phyloP scores from a whole-genome alignment of 2,797 vertebrate species.

The Amazona ochrocephala region DNA sequence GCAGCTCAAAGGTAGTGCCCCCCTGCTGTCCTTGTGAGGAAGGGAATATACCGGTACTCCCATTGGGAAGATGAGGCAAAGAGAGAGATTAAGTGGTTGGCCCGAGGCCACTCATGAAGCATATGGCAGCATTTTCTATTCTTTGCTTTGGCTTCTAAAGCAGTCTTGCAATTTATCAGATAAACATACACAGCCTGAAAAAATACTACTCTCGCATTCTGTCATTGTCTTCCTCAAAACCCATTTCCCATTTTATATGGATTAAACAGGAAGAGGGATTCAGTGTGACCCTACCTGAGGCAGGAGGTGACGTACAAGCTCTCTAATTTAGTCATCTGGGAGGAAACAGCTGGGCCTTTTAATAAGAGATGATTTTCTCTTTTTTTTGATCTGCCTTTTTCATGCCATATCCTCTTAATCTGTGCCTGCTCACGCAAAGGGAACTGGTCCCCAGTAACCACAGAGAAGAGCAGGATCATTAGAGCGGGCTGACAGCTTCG shows the following conservation, averaged over 20 bases:
- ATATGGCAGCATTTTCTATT: background rate
- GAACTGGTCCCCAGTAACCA: slow-evolving; percentile 2
- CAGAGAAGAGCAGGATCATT: background rate
- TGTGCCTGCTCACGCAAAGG: slow-evolving; percentile 14
- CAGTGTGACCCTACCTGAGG: slow-evolving; percentile 60
- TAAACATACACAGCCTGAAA: slow-evolving; percentile 20
- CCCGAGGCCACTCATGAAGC: background rate
- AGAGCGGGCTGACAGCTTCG: background rate
- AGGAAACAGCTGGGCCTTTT: slow-evolving; percentile 76
- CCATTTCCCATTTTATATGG: slow-evolving; percentile 57
- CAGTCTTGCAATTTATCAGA: slow-evolving; percentile 25
- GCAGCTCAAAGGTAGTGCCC: background rate
- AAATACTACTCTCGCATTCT: background rate
- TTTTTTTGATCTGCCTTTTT: slow-evolving; percentile 57
- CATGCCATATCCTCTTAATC: slow-evolving; percentile 54
- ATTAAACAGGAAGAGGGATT: slow-evolving; percentile 68
- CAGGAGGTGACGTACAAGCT: slow-evolving; percentile 67
- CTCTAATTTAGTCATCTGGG: slow-evolving; percentile 62
- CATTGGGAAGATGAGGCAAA: background rate
- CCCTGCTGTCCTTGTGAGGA: background rate
- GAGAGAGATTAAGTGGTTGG: background rate
- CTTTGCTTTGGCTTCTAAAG: slow-evolving; percentile 25
- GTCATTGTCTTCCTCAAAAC: slow-evolving; percentile 60
- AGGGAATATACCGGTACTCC: background rate
- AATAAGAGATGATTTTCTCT: slow-evolving; percentile 1